Evolutionary conservation across 1,140 invertebrate genomes (phyloP).

Genomic region (Apis mellifera): Amel_HAv3.1 CM009941.2:5906501-5907000

Average conservation of each 20-base stretch:
- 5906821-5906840: too few relatives aligned
- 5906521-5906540: constrained; percentile 11
- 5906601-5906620: neutral
- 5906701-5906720: too few relatives aligned
- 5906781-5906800: too few relatives aligned
- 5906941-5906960: neutral
- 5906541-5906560: neutral
- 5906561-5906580: neutral
- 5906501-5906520: constrained; percentile 8
- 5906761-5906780: too few relatives aligned
- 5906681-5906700: too few relatives aligned
- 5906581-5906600: neutral
- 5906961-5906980: too few relatives aligned
- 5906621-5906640: neutral
- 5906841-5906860: neutral
- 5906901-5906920: neutral
- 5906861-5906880: neutral
- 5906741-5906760: too few relatives aligned
- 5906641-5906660: neutral
- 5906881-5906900: neutral
- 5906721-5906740: too few relatives aligned
- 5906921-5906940: neutral
- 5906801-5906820: too few relatives aligned
- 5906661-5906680: too few relatives aligned
- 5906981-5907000: too few relatives aligned